Evolutionary conservation across 2,113 vertebrate species (phyloP).

Genomic region (Chaetura pelagica): DNA sequence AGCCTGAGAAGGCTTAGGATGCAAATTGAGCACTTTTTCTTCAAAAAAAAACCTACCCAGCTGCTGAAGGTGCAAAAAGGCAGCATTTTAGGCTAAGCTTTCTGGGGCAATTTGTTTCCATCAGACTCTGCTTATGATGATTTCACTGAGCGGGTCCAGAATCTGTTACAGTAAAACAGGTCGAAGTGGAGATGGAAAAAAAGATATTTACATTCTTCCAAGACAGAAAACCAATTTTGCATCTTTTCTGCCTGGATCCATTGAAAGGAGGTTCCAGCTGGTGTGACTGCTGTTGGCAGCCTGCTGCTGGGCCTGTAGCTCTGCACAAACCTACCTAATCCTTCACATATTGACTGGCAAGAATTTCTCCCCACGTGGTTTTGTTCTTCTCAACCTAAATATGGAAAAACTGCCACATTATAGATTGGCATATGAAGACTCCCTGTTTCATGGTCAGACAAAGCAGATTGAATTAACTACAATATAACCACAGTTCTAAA

Average conservation of each 20-base stretch:
- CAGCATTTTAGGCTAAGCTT: conserved; percentile 34
- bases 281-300: conserved; percentile 21
- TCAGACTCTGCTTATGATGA: neutral
- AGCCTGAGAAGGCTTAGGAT: neutral
- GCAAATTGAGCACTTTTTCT: conserved; percentile 14
- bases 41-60: neutral
- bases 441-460: neutral
- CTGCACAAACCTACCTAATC: conserved; percentile 7
- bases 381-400: neutral
- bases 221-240: conserved; percentile 56
- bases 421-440: neutral
- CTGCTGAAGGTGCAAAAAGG: conserved; percentile 23
- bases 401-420: neutral
- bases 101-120: conserved; percentile 12
- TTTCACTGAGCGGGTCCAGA: conserved; percentile 22
- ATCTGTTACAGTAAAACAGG: conserved; percentile 19
- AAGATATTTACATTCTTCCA: conserved; percentile 44
- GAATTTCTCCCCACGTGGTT: neutral
- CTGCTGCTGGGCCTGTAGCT: conserved; percentile 19
- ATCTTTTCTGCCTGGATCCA: conserved; percentile 39
- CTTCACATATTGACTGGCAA: neutral
- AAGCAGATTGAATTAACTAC: neutral
- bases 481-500: neutral
- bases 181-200: conserved; percentile 2
- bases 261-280: conserved; percentile 42